Percentiles rank a stretch among this genome's conserved stretches.
phyloP scores from a whole-genome alignment of 2,888 invertebrate species.

The Linhomoeus sp. region DNA sequence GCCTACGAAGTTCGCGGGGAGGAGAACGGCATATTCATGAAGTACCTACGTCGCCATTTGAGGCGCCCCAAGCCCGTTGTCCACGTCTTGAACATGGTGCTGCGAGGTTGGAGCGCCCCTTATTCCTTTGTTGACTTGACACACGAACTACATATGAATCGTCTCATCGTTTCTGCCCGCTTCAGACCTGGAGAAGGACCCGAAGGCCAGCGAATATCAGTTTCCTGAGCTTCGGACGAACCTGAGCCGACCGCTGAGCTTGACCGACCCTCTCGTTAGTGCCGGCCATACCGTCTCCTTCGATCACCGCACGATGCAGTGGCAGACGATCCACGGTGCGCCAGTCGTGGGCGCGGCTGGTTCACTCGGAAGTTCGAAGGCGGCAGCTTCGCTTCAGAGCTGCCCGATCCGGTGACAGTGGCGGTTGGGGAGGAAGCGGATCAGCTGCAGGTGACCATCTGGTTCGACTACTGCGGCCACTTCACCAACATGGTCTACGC shows the following conservation, averaged over 20 bases:
- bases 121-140: background rate
- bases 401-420: slow-evolving; percentile 19
- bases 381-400: slow-evolving; percentile 10
- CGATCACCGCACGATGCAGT: slow-evolving; percentile 21
- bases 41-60: slow-evolving; percentile 22
- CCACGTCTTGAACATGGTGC: slow-evolving; percentile 20
- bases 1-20: slow-evolving; percentile 27
- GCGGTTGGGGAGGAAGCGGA: slow-evolving; percentile 13
- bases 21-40: slow-evolving; percentile 27
- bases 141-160: too few species aligned
- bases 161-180: too few species aligned
- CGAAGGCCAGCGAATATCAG: slow-evolving; percentile 22
- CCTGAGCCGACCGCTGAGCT: slow-evolving; percentile 23
- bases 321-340: slow-evolving; percentile 14
- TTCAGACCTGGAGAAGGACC: slow-evolving; percentile 27
- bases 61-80: slow-evolving; percentile 12
- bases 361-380: background rate
- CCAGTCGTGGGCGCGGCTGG: background rate
- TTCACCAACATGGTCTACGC: slow-evolving; percentile 25
- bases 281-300: slow-evolving; percentile 23
- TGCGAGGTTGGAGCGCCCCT: slow-evolving; percentile 15
- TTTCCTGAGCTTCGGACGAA: slow-evolving; percentile 29
- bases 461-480: slow-evolving; percentile 25
- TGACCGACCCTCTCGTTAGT: slow-evolving; percentile 26
- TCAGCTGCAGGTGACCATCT: slow-evolving; percentile 16